phyloP scores from a whole-genome alignment of 2,888 invertebrate genomes.

The Archips crataeganus region DNA sequence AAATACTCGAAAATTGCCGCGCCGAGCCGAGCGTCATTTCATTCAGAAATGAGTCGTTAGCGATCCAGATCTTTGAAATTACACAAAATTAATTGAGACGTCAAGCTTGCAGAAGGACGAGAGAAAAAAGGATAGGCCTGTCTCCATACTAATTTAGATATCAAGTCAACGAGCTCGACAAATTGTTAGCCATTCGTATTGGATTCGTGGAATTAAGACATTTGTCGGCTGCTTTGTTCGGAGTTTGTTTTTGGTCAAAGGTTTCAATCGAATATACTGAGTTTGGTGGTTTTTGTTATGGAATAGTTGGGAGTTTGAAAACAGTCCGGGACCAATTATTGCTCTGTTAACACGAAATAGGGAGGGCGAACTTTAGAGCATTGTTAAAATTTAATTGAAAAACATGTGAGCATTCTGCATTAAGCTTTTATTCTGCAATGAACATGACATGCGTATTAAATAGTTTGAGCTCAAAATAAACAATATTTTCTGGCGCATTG shows the following conservation, averaged over 20 bases:
- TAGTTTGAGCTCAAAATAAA: not conserved
- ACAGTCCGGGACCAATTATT: conserved; percentile 55
- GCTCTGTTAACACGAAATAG: conserved; percentile 46
- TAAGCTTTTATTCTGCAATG: conserved; percentile 14
- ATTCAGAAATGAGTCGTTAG: conserved; percentile 65
- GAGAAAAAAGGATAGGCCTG: conserved; percentile 68
- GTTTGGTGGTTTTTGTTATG: conserved; percentile 66
- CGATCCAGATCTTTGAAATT: conserved; percentile 78
- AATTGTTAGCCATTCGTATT: conserved; percentile 75
- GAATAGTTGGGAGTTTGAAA: conserved; percentile 61
- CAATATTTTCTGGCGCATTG: not conserved
- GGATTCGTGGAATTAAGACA: conserved; percentile 73
- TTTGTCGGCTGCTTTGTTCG: conserved; percentile 54
- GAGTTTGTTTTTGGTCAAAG: conserved; percentile 52
- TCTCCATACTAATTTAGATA: conserved; percentile 83
- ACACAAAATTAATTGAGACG: conserved; percentile 80
- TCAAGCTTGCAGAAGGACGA: conserved; percentile 67
- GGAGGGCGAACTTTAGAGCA: conserved; percentile 49
- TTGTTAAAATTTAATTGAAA: conserved; percentile 38
- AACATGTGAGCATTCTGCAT: conserved; percentile 17
- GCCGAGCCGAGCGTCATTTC: conserved; percentile 49
- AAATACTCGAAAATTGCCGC: conserved; percentile 42
- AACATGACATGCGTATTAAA: not conserved
- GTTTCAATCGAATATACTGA: conserved; percentile 57
- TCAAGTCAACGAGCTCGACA: conserved; percentile 79